These are phyloP conservation scores for Lutjanus campechanus DNA, from an alignment of 2,797 vertebrate genomes.

Conservation along the genomic window DNA sequence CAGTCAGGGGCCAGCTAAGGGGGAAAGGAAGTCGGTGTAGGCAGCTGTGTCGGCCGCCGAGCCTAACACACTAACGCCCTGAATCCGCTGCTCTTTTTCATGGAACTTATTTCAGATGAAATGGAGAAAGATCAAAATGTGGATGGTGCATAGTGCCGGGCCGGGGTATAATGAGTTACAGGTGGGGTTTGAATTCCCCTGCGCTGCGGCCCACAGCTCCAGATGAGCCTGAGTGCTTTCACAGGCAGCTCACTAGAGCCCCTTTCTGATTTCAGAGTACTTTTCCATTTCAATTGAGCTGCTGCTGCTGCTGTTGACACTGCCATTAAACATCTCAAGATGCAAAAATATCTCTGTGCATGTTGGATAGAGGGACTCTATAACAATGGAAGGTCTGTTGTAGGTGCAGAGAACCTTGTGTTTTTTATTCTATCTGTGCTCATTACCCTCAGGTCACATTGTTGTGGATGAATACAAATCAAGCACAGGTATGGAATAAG, in stretches of 20 bases:
- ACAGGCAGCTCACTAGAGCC: constrained; percentile 65
- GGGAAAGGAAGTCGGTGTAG: constrained; percentile 69
- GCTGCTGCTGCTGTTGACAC: constrained; percentile 65
- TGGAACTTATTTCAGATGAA: constrained; percentile 77
- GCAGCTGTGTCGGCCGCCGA: constrained; percentile 70
- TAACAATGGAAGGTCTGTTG: constrained; percentile 56
- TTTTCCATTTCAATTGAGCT: constrained; percentile 75
- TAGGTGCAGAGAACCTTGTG: constrained; percentile 18
- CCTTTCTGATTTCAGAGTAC: constrained; percentile 72
- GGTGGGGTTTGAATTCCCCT: constrained; percentile 76
- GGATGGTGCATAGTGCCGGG: constrained; percentile 68
- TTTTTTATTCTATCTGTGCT: constrained; percentile 28
- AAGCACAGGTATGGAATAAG: constrained; percentile 34
- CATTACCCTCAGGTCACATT: constrained; percentile 23
- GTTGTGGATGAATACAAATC: constrained; percentile 46
- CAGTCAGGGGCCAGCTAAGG: constrained; percentile 64
- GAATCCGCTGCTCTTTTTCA: constrained; percentile 71
- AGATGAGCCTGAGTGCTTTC: constrained; percentile 79
- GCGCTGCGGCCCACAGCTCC: constrained; percentile 64
- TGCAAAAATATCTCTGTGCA: constrained; percentile 55
- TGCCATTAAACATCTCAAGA: constrained; percentile 71
- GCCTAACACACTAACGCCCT: constrained; percentile 71
- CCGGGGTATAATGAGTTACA: constrained; percentile 83
- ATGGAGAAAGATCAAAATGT: constrained; percentile 81
- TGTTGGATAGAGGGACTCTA: constrained; percentile 17